Evolutionary conservation across 2,797 vertebrate genomes (phyloP), one percentile per base, ranked within the genome.

Genomic region (Acrossocheilus wenchowensis): DNA sequence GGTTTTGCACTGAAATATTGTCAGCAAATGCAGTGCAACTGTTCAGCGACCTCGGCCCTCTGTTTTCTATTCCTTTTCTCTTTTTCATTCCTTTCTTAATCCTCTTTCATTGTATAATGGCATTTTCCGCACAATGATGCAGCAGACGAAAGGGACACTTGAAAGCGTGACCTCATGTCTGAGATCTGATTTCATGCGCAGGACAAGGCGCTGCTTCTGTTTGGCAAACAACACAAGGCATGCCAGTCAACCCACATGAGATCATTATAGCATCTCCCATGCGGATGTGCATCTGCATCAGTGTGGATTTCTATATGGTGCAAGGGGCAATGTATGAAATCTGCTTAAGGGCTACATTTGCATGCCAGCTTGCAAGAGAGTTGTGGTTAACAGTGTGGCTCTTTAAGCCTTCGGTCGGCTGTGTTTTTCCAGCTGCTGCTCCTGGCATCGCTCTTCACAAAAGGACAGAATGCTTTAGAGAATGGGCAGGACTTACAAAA

Each of bases 131-230:
- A 93, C 93, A 94, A 92, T 91, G 71, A 93, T 90, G 90, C 87
- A 90, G 91, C 89, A 90, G 78, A 90, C 91, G 92, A 92, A 93
- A 86, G 92, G 90, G 89, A 92, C 92, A 91, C 92, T 90, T 86
- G 89, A 92, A 94, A 94, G 93, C 87, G 88, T 92, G 93, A 92
- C 92, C 91, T 50, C 89, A 68, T 68, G 91, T 94, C 93, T 93
- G 92, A 94, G 91, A 85, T 77, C 90, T 90, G 92, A 94, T 95
- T 95, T 94, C 92, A 94, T 92, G 91, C 90, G 48, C 81, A 80
- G 84, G 89, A 89, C 86, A 88, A 89, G 88, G 72, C 81, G 74
- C 89, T 89, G 84, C 89, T 90, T 89, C 85, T 90, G 88, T 88
- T 90, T 78, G 82, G 74, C 83, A 83, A 89, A 86, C 86, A 88